phyloP scores from a whole-genome alignment of 2,797 vertebrate genomes.

The Poecile montanus region DNA sequence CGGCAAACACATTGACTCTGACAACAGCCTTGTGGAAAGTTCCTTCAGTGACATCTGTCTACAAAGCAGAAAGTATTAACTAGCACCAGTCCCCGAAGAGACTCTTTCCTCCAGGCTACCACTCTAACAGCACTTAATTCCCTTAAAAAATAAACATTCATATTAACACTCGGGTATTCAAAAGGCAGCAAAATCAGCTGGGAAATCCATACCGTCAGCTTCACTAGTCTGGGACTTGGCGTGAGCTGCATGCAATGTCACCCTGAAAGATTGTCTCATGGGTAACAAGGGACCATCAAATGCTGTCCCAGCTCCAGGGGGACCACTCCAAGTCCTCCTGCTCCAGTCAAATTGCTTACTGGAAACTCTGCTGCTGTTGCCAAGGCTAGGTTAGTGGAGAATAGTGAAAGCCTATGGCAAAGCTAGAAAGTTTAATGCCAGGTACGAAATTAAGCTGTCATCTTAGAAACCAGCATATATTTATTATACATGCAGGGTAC shows the following conservation, averaged over 20 bases:
- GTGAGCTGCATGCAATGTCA: not conserved
- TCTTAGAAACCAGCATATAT: not conserved
- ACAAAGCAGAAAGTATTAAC: not conserved
- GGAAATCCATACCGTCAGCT: constrained; percentile 14
- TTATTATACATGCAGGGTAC: not conserved
- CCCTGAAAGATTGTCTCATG: not conserved
- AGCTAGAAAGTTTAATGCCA: constrained; percentile 30
- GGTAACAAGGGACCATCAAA: constrained; percentile 11
- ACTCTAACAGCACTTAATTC: constrained; percentile 32
- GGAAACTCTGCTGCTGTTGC: constrained; percentile 36
- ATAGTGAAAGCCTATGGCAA: not conserved
- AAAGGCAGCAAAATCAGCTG: constrained; percentile 13
- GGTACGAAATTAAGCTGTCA: constrained; percentile 46
- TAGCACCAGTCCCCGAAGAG: not conserved
- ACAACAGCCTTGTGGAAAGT: not conserved
- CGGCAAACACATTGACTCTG: not conserved
- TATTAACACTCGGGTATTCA: constrained; percentile 13
- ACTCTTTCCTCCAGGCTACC: not conserved
- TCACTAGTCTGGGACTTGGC: not conserved
- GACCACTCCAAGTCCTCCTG: constrained; percentile 8
- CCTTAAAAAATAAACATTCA: not conserved
- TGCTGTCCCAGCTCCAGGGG: not conserved
- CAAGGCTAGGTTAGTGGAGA: constrained; percentile 31
- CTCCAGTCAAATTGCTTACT: constrained; percentile 41
- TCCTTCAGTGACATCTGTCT: not conserved